phyloP scores from a whole-genome alignment of 2,113 vertebrate genomes.

The Puffinus mauretanicus region DNA sequence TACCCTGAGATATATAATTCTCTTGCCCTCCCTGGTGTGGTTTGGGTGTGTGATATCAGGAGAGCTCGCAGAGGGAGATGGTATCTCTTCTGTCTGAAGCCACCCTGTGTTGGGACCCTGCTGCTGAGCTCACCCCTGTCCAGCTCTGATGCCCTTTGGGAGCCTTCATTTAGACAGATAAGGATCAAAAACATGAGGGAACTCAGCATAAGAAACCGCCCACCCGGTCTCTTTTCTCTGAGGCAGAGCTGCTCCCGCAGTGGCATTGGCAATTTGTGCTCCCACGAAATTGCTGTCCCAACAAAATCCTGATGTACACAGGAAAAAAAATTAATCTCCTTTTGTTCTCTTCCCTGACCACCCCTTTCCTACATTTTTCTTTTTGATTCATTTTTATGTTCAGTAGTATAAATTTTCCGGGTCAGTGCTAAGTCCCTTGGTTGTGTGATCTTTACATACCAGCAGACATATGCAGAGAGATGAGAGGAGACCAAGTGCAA shows the following conservation, averaged over 20 bases:
- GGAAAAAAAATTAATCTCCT: not conserved
- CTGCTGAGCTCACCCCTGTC: not conserved
- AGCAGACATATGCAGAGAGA: not conserved
- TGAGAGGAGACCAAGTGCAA: conserved; percentile 30
- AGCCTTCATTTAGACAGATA: not conserved
- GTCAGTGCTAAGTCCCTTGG: conserved; percentile 10
- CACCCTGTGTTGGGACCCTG: not conserved
- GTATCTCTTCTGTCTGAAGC: not conserved
- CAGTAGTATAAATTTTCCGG: conserved; percentile 19
- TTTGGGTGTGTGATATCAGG: not conserved
- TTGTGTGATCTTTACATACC: conserved; percentile 22
- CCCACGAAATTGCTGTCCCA: not conserved
- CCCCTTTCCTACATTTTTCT: not conserved
- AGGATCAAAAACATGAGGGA: not conserved
- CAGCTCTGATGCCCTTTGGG: not conserved
- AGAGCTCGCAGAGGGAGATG: not conserved
- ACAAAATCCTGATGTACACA: not conserved
- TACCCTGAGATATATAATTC: not conserved
- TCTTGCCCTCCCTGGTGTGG: not conserved
- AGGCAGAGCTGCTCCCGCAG: not conserved
- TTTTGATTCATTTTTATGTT: conserved; percentile 37
- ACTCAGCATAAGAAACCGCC: not conserved
- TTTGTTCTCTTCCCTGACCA: not conserved
- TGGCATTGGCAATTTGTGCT: not conserved
- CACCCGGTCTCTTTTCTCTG: not conserved